Evolutionary conservation across 2,113 vertebrate species (phyloP), one percentile per base, ranked within the genome.

Genomic region (Spheniscus mendiculus): DNA sequence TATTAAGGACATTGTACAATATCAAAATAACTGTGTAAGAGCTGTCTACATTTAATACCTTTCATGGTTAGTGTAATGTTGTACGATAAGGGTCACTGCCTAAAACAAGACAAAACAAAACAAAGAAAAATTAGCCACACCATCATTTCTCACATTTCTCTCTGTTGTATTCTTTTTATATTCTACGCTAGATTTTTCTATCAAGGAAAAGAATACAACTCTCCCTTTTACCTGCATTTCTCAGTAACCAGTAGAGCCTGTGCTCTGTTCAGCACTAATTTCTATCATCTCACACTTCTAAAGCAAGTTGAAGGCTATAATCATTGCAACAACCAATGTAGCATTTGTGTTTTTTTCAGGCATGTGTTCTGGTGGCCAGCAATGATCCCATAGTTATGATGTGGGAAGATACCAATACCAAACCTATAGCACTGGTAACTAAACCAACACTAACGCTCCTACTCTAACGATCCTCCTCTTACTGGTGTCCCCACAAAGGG

Each of bases 371-470:
- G 62, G 34, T 15, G 38, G 11, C 45, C 71, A 18, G 55, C n/a
- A 27, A 3, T 0, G 3, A 5, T 1, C 56, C 47, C 6, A 0
- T 1, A 1, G 0, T 0, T 13, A 5, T 1, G 32, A 1, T 11
- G 11, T 5, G 25, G 38, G 52, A 22, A 21, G 16, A 4, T 25
- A 8, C 25, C 8, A 2, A 0, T 6, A 8, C 42, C 55, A 34
- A 34, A 27, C 18, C 29, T 3, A 1, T 8, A 13, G 66, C 42
- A 2, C 55, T 2, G 38, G 47, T 0, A 5, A 7, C 36, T 8
- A 21, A 17, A 11, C 5, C 49, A 11, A 1, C 29, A 0, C 18
- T 3, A 5, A 6, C 18, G 0, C 20, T 6, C 16, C 38, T 15
- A 9, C 15, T 25, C 13, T 21, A 8, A 17, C 6, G 4, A 2